A percentile compares a stretch with the other conserved stretches of the same genome.
Evolutionary conservation across 2,888 invertebrate genomes (phyloP).

Genomic region (Psylliodes chrysocephalus): DNA sequence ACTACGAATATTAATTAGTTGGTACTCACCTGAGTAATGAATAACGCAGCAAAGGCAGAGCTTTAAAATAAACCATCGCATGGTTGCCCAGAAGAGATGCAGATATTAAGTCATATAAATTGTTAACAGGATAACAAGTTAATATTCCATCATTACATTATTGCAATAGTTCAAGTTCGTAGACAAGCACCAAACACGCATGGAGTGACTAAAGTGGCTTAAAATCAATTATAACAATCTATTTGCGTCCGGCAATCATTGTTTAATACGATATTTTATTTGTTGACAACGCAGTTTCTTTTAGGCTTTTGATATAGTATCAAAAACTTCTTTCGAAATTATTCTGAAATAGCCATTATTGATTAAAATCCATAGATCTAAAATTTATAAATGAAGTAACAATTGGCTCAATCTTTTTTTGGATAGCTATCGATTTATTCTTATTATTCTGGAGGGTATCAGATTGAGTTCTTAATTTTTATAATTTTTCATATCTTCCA

Average conservation of each 20-base stretch:
- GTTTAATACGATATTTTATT: slow-evolving; percentile 1
- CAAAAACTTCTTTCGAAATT: too few relatives aligned
- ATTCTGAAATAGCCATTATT: too few relatives aligned
- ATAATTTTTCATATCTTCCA: too few relatives aligned
- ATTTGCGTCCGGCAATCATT: slow-evolving; percentile 28
- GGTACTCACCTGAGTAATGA: slow-evolving; percentile 24
- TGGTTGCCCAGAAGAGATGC: slow-evolving; percentile 15
- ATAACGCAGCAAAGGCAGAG: slow-evolving; percentile 13
- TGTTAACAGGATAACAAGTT: slow-evolving; percentile 22
- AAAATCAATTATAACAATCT: slow-evolving; percentile 19
- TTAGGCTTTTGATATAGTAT: background rate
- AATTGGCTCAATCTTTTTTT: too few relatives aligned
- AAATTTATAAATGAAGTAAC: too few relatives aligned
- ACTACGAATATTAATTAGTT: too few relatives aligned
- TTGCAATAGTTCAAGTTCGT: slow-evolving; percentile 31
- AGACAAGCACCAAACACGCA: slow-evolving; percentile 29
- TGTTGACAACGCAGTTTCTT: slow-evolving; percentile 13
- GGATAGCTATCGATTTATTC: too few relatives aligned
- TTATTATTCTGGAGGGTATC: too few relatives aligned
- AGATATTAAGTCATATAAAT: slow-evolving; percentile 21
- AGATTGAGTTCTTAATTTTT: too few relatives aligned
- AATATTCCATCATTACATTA: slow-evolving; percentile 23
- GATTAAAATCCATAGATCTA: too few relatives aligned
- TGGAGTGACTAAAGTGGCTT: slow-evolving; percentile 7
- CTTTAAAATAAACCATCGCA: slow-evolving; percentile 22